Conservation (phyloP, 2,113 vertebrate genomes). For the Chamaetylas fuelleborni region DNA sequence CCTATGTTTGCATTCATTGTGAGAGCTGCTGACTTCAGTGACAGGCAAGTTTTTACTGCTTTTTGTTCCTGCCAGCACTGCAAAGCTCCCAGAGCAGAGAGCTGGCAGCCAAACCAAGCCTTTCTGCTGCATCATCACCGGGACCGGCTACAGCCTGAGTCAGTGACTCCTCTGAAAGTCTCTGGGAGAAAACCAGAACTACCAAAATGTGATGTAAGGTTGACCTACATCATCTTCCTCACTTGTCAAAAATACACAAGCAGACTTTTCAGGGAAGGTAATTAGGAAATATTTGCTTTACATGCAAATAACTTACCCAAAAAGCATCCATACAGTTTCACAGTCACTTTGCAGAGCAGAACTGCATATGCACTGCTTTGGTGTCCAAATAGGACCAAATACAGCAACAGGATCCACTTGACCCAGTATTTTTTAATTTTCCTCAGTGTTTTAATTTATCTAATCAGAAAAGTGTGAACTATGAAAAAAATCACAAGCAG, state of each 20-base stretch:
- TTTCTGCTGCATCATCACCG: neutral
- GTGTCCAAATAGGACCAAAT: neutral
- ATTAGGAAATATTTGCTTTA: neutral
- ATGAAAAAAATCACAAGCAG: neutral
- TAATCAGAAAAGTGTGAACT: neutral
- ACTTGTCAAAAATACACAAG: neutral
- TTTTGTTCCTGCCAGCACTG: slow-evolving; percentile 53
- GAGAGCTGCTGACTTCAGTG: slow-evolving; percentile 59
- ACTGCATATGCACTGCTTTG: neutral
- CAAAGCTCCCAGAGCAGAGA: slow-evolving; percentile 18
- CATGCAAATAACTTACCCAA: neutral
- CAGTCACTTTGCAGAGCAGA: neutral
- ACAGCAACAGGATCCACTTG: neutral
- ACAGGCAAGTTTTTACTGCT: slow-evolving; percentile 61
- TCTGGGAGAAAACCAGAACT: neutral
- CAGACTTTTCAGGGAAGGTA: neutral
- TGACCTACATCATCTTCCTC: neutral
- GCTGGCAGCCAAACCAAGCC: neutral
- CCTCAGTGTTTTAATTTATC: neutral
- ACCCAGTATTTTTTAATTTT: neutral
- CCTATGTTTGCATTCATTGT: slow-evolving; percentile 50
- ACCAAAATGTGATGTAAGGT: neutral
- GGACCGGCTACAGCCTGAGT: neutral
- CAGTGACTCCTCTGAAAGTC: neutral
- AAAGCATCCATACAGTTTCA: neutral